Conservation (phyloP, 2,797 vertebrate species). For the Loriculus beryllinus region DNA sequence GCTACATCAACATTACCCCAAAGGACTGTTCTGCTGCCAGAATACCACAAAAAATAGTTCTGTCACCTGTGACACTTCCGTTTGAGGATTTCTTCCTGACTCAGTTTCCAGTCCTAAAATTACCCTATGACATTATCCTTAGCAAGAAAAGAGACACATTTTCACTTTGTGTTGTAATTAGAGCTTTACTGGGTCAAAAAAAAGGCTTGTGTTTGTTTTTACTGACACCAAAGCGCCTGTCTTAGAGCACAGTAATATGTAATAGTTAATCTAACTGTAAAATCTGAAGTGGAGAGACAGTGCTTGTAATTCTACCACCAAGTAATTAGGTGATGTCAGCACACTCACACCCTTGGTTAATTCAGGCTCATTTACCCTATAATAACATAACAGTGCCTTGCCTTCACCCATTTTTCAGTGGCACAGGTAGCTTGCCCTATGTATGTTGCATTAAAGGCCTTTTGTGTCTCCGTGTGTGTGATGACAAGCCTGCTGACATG, state of each 20-base stretch:
- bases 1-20: neutral
- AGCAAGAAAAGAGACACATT: neutral
- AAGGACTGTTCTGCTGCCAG: neutral
- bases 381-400: neutral
- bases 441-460: neutral
- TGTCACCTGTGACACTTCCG: neutral
- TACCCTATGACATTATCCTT: neutral
- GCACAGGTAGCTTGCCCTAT: fast-evolving
- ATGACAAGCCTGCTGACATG: neutral
- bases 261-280: slow-evolving; percentile 61
- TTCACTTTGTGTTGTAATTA: neutral
- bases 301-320: neutral
- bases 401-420: neutral
- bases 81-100: neutral
- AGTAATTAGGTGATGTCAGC: slow-evolving; percentile 48
- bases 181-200: neutral
- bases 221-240: neutral
- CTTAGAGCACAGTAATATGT: neutral
- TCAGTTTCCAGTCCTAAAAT: neutral
- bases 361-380: neutral
- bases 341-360: neutral
- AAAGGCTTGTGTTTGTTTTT: neutral
- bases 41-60: neutral
- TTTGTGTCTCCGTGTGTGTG: fast-evolving
- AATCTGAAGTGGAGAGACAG: slow-evolving; percentile 40